Base-by-base conservation (phyloP, 2,888 invertebrate species). In the Polydesmus complanatus region DNA sequence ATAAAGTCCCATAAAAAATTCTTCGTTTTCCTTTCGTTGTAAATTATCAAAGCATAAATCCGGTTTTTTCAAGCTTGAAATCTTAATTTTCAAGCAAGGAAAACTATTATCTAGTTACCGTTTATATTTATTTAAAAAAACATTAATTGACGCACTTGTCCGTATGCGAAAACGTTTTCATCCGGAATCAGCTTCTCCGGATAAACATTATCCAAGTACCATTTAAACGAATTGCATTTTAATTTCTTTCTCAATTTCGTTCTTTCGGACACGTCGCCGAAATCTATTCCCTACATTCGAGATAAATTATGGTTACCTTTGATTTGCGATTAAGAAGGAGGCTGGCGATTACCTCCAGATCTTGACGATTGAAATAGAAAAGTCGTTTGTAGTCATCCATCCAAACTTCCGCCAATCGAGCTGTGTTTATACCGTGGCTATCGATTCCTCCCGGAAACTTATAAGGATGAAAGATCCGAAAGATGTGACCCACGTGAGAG, bases 171-270 rank as follows among this genome's bases (percentile, higher is more conserved):
- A 27, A 63, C 61, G 50, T 65, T 62, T 53, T 67, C 67, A 47
- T 67, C 67, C 47, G 66, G 58, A 21, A 66, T 63, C 27, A 65
- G 63, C 58, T 66, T 67, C 59, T 65, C 64, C 2, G 67, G 98
- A 76, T 95, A 98, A 68, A 99, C 84, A 73, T 87, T 95, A 74
- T 95, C 91, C 76, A 99, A 80, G 77, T 92, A 98, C 98, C 98
- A 99, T 74, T 90, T 89, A 79, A 98, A 99, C 61, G 85, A 85
- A 78, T 97, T 95, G 78, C 98, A 99, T 56, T 85, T 81, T 60
- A 98, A 80, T 63, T 84, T 83, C 67, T 87, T 79, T 70, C 98
- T 81, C 66, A 99, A 78, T 56, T 82, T 78, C 72, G 80, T 85
- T 63, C 98, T 82, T 27, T 83, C 81, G 58, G 82, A 82, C 56